phyloP scores from a whole-genome alignment of 2,888 invertebrate species.

The Blera fallax region DNA sequence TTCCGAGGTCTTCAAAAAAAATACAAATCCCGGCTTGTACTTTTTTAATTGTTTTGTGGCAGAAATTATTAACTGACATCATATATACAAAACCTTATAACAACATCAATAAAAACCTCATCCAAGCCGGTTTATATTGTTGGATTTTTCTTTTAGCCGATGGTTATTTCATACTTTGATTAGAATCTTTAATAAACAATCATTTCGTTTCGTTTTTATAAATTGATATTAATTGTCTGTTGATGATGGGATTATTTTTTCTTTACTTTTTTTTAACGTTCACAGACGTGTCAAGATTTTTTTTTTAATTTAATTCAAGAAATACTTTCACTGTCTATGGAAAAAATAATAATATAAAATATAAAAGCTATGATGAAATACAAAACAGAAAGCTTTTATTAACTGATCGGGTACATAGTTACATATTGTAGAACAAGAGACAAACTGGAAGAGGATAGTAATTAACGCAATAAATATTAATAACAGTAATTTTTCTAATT shows the following conservation, averaged over 20 bases:
- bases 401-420: not conserved
- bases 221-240: not conserved
- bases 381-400: not conserved
- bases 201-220: not conserved
- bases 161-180: slow-evolving; percentile 3
- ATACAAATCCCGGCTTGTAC: not conserved
- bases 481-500: not conserved
- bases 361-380: not conserved
- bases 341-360: not conserved
- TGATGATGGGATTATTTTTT: not conserved
- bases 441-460: not conserved
- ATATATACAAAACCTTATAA: not conserved
- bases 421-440: not conserved
- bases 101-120: not conserved
- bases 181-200: not conserved
- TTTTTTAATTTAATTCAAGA: not conserved
- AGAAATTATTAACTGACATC: not conserved
- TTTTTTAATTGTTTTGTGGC: not conserved
- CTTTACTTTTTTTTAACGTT: not conserved
- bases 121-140: not conserved
- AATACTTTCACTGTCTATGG: not conserved
- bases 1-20: too few species aligned
- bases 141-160: not conserved
- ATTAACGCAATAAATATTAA: not conserved
- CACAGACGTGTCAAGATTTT: not conserved